These are phyloP conservation scores for Tonatia bakeri DNA, from an alignment of 2,113 vertebrate genomes.

Conservation along the genomic window DNA sequence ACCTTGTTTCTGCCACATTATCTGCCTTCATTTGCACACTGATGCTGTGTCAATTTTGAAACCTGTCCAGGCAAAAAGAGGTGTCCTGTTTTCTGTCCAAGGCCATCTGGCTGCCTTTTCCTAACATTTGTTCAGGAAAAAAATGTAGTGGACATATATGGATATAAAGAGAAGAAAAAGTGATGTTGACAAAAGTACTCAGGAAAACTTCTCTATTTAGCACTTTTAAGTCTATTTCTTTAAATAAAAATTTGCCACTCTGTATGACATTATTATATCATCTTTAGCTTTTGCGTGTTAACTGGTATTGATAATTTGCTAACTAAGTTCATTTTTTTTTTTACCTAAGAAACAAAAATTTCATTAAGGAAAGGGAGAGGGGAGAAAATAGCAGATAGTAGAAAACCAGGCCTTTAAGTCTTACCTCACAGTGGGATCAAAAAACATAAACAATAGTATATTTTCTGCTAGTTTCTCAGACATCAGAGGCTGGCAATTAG, in stretches of 20 bases:
- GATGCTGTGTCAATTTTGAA: constrained; percentile 68
- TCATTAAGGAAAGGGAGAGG: background rate
- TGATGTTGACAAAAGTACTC: background rate
- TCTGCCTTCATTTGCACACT: constrained; percentile 49
- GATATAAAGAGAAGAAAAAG: background rate
- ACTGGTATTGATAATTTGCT: background rate
- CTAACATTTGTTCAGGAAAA: constrained; percentile 36
- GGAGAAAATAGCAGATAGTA: background rate
- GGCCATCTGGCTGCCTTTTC: constrained; percentile 62
- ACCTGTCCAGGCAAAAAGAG: constrained; percentile 50
- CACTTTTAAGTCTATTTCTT: background rate
- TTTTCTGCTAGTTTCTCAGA: background rate
- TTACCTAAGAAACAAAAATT: background rate
- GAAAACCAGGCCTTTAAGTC: background rate
- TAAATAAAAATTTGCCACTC: background rate
- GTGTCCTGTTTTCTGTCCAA: constrained; percentile 67
- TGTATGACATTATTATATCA: background rate
- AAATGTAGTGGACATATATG: background rate
- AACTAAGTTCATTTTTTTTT: background rate
- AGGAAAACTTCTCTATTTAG: background rate
- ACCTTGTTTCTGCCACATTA: constrained; percentile 58
- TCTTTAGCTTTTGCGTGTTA: background rate
- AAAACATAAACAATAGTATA: background rate
- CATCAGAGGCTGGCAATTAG: background rate
- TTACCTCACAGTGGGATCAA: background rate